Percentiles rank a stretch among this genome's conserved stretches.
Conservation (phyloP, 2,888 invertebrate species). For the Tyria jacobaeae region DNA sequence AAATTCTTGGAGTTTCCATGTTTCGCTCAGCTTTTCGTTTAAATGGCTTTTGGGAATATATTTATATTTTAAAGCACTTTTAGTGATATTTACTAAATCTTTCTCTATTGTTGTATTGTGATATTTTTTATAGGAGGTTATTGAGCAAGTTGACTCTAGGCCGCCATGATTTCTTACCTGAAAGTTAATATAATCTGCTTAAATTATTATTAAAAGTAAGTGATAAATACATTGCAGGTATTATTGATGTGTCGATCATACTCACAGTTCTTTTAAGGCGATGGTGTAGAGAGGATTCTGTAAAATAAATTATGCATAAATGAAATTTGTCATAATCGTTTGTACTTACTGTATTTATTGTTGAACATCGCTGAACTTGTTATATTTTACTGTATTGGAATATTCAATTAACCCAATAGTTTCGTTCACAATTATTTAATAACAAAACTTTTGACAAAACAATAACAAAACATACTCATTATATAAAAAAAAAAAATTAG, state of each 20-base stretch:
- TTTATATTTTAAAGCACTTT: neutral
- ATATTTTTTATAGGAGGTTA: neutral
- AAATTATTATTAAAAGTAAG: slow-evolving; percentile 30
- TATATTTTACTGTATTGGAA: too few relatives aligned
- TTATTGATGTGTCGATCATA: slow-evolving; percentile 1
- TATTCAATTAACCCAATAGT: slow-evolving; percentile 1
- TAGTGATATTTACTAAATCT: neutral
- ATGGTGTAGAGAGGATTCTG: slow-evolving; percentile 6
- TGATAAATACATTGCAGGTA: neutral
- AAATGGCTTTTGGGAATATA: neutral
- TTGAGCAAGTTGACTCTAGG: neutral
- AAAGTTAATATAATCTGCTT: slow-evolving; percentile 42
- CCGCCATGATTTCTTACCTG: slow-evolving; percentile 12
- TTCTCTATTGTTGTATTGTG: neutral
- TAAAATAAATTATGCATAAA: slow-evolving; percentile 10
- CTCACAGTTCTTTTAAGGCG: slow-evolving; percentile 15
- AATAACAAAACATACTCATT: neutral
- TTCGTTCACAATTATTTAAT: slow-evolving; percentile 3
- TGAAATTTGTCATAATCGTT: neutral
- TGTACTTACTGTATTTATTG: neutral
- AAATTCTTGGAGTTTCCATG: neutral
- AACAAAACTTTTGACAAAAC: neutral
- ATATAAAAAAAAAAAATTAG: slow-evolving; percentile 15
- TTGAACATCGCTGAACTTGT: too few relatives aligned
- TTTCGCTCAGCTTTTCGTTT: neutral